Base-by-base conservation (phyloP, 2,797 vertebrate species). In the Cynodonichthys magdalenae region DNA sequence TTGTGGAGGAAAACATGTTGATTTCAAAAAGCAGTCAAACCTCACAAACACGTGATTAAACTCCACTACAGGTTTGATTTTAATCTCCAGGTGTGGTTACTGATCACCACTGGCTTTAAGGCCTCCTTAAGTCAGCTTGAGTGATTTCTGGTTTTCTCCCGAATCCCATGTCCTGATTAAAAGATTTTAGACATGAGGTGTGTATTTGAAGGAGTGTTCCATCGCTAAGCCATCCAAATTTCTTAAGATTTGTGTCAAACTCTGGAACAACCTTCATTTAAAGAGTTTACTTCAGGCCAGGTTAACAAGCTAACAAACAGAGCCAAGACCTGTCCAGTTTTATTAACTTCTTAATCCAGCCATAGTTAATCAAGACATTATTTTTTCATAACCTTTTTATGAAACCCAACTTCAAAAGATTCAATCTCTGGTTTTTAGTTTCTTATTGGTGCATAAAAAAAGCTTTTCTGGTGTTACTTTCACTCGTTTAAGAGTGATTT, bases 121-220 rank as follows among this genome's bases (percentile, higher is more conserved):
- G 75, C 66, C 57, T 52, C n/a, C 45, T 14, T 5, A 15, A 56
- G 44, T 68, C 17, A 59, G 55, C 59, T 59, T 0, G 27, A 46
- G 29, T 28, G 59, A 69, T 56, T 39, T 71, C 64, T 78, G 69
- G 27, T 81, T 76, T 80, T 80, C 80, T 74, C 68, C 65, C 75
- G 63, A 73, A 79, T 71, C 56, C 58, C 83, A 71, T 82, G 81
- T 51, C 47, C 53, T 75, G 79, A 82, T 88, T 87, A 83, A 54
- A 73, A 65, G 69, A 75, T 69, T 61, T 79, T 75, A 66, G 69
- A 81, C 74, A 77, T 85, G 79, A 71, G 69, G 61, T 59, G 58
- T 74, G 62, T 53, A 64, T 78, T 83, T 86, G 62, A 74, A 66
- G 62, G 62, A 55, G 20, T 52, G 63, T 66, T 75, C 41, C 58